Evolutionary conservation across 2,797 vertebrate genomes (phyloP).

Genomic region (Falco novaeseelandiae): DNA sequence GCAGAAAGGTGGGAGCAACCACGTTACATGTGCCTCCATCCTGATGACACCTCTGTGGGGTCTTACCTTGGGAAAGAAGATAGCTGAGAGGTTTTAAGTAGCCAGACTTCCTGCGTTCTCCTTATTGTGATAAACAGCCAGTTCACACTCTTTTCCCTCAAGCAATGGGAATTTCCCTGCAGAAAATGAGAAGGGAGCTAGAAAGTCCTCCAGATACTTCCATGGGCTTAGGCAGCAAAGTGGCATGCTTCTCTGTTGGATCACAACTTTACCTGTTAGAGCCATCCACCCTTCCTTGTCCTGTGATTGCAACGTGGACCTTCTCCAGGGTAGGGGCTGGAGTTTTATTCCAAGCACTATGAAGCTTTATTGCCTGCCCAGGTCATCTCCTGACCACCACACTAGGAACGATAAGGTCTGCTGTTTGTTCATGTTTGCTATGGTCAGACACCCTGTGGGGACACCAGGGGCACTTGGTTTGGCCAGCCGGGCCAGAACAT

Average conservation of each 20-base stretch:
- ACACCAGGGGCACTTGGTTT: fast-evolving
- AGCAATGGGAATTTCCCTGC: background rate
- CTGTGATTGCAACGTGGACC: fast-evolving
- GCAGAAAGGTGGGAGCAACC: background rate
- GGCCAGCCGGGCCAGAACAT: background rate
- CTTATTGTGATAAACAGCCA: background rate
- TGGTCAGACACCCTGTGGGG: background rate
- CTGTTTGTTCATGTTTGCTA: background rate
- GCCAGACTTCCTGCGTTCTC: background rate
- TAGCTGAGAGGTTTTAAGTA: background rate
- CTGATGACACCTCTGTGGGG: background rate
- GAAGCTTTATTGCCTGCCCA: background rate
- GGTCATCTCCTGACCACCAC: background rate
- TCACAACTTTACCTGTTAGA: background rate
- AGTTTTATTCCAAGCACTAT: background rate
- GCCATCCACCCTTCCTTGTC: background rate
- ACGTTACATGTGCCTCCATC: fast-evolving
- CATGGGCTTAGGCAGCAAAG: background rate
- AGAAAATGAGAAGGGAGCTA: background rate
- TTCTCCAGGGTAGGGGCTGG: background rate
- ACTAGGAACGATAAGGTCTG: background rate
- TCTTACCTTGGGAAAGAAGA: background rate
- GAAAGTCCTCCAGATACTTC: background rate
- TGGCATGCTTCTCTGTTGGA: background rate
- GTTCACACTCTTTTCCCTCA: background rate